These are phyloP conservation scores for Semaprochilodus insignis DNA, from an alignment of 2,797 vertebrate species.

Conservation along the genomic window DNA sequence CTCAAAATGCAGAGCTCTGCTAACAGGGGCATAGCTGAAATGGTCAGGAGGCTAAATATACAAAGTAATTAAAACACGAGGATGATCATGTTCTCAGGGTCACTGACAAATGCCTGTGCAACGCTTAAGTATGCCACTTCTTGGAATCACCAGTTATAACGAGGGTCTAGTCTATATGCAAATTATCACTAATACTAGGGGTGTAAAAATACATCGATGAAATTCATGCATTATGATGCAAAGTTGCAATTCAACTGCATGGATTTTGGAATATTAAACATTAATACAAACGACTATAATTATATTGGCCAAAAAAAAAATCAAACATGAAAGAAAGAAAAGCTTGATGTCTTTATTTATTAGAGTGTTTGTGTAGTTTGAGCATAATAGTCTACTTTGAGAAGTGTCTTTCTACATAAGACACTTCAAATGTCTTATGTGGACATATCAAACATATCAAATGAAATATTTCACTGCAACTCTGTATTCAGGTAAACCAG, in stretches of 20 bases:
- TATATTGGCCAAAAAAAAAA: too few relatives aligned
- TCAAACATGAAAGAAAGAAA: neutral
- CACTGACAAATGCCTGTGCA: conserved; percentile 3
- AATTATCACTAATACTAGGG: neutral
- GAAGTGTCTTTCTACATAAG: too few relatives aligned
- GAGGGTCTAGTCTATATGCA: neutral
- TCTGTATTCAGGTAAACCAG: too few relatives aligned
- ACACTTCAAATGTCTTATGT: too few relatives aligned
- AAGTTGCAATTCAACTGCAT: too few relatives aligned
- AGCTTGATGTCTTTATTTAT: neutral
- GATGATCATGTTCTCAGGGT: conserved; percentile 52
- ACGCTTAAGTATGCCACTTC: neutral
- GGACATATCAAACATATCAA: too few relatives aligned
- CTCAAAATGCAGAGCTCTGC: conserved; percentile 23
- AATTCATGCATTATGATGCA: too few relatives aligned
- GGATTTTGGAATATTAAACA: too few relatives aligned
- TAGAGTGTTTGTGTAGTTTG: too few relatives aligned
- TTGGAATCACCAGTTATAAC: neutral
- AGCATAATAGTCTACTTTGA: too few relatives aligned
- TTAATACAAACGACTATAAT: too few relatives aligned
- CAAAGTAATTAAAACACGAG: conserved; percentile 61
- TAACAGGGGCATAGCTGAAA: conserved; percentile 63
- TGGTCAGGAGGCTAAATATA: conserved; percentile 63
- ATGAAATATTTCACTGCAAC: too few relatives aligned
- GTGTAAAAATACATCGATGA: neutral